Percentiles rank a stretch among this genome's conserved stretches.
Conservation (phyloP, 1,140 invertebrate genomes). For the Dendroctonus ponderosae region DNA sequence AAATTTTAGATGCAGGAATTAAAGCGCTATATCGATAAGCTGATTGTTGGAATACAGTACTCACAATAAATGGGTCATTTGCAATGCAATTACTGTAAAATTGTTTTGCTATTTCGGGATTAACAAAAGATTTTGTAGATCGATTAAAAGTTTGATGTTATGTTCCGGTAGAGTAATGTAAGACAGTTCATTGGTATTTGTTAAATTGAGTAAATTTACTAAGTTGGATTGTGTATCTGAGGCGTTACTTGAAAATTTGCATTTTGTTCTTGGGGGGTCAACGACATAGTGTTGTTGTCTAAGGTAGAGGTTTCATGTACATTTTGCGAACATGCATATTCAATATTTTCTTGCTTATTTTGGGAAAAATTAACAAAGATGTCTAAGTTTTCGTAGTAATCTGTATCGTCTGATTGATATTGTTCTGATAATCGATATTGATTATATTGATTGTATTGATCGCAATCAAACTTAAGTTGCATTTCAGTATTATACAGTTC, state of each 20-base stretch:
- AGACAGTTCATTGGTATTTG: background rate
- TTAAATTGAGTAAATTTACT: background rate
- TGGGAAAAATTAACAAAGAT: too few relatives aligned
- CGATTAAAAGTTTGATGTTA: slow-evolving; percentile 23
- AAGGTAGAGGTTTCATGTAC: too few relatives aligned
- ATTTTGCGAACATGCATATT: too few relatives aligned
- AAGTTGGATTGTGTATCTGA: background rate
- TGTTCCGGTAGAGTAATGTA: slow-evolving; percentile 6
- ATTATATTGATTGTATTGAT: slow-evolving; percentile 3
- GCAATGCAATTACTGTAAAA: slow-evolving; percentile 7
- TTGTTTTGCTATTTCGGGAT: slow-evolving; percentile 13
- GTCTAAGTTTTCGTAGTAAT: too few relatives aligned
- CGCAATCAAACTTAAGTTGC: background rate
- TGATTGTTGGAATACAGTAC: slow-evolving; percentile 28
- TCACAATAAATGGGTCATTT: slow-evolving; percentile 22
- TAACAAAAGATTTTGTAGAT: slow-evolving; percentile 22
- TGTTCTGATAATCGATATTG: too few relatives aligned
- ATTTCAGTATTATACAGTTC: slow-evolving; percentile 11
- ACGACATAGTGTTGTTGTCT: too few relatives aligned
- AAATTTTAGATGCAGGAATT: slow-evolving; percentile 10
- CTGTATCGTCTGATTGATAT: too few relatives aligned
- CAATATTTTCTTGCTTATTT: too few relatives aligned
- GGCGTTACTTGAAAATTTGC: background rate
- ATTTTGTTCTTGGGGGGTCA: too few relatives aligned
- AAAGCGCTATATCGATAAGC: slow-evolving; percentile 14